phyloP scores from a whole-genome alignment of 2,113 vertebrate genomes.

The Helogale parvula region DNA sequence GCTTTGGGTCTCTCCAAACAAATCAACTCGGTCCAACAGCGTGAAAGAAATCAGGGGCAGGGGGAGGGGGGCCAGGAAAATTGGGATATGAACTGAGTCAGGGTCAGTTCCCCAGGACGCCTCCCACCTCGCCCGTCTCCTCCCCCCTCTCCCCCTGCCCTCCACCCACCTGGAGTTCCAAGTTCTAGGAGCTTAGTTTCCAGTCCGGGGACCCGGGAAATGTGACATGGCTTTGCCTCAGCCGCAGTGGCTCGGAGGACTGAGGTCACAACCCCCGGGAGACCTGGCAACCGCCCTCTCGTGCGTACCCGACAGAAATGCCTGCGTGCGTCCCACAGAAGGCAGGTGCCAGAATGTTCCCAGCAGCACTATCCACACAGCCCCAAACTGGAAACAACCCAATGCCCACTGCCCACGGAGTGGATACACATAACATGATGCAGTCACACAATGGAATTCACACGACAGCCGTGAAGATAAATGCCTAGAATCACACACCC shows the following conservation, averaged over 20 bases:
- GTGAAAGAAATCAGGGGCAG: neutral
- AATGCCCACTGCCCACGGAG: accelerated
- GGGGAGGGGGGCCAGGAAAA: neutral
- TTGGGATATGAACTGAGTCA: accelerated
- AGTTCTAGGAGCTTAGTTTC: neutral
- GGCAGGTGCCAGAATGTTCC: accelerated
- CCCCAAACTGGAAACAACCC: neutral
- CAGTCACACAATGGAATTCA: neutral
- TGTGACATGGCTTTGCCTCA: neutral
- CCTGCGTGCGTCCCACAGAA: accelerated
- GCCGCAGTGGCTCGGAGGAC: neutral
- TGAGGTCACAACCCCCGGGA: neutral
- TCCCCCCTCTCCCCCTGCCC: too few relatives aligned
- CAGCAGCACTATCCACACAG: neutral
- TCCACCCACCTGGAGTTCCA: neutral
- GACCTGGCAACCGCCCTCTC: neutral
- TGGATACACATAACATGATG: accelerated
- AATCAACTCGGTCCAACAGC: neutral
- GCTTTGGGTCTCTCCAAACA: neutral
- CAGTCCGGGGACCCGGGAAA: neutral
- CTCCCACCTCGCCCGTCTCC: neutral
- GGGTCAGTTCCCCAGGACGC: neutral
- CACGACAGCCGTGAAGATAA: accelerated
- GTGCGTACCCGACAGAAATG: accelerated
- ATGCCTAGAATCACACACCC: accelerated